Evolutionary conservation across 1,140 invertebrate genomes (phyloP), one percentile per base, ranked within the genome.

Genomic region (Tachypleus tridentatus): DNA sequence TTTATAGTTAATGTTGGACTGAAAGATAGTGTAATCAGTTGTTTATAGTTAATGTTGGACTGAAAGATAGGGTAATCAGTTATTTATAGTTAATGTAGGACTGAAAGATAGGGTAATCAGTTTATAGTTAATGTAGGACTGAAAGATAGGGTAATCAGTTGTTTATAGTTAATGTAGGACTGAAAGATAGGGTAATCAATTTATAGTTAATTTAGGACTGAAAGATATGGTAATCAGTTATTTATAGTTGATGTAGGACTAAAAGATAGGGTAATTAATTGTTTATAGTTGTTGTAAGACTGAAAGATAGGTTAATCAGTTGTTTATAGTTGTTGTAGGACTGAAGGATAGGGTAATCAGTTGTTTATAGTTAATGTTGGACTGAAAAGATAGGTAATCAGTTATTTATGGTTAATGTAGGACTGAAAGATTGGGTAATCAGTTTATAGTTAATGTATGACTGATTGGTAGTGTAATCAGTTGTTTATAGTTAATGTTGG

Each of bases 371-470:
- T 29, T 29, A 29, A 29, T 29, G 29, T 29, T 1, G 87, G 85
- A 69, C 80, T 93, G 2, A 92, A 93, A 78, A n/a, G 89, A 92
- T 77, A 81, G 88, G 72, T 84, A 74, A 74, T 76, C 51, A 47
- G 29, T 29, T 29, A 2, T 29, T 29, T 2, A 29, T 29, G 2
- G 29, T 29, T 29, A 29, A 29, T 29, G 29, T 29, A 77, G 87
- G 85, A 69, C 80, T 93, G 2, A 92, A 93, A 78, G 89, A 92
- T 77, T 81, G 88, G 72, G 88, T 84, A 74, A 74, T 76, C 51
- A 47, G 29, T 29, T 29, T 2, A 29, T 29, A 29, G 29, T 29
- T 29, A 29, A 29, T 29, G 29, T 29, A 29, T 0, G 85, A 69
- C 80, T 93, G 2, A 92, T 92, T 78, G 89, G 92, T 77, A 81